Base-by-base conservation (phyloP, 2,888 invertebrate genomes). In the Xanthia togata region DNA sequence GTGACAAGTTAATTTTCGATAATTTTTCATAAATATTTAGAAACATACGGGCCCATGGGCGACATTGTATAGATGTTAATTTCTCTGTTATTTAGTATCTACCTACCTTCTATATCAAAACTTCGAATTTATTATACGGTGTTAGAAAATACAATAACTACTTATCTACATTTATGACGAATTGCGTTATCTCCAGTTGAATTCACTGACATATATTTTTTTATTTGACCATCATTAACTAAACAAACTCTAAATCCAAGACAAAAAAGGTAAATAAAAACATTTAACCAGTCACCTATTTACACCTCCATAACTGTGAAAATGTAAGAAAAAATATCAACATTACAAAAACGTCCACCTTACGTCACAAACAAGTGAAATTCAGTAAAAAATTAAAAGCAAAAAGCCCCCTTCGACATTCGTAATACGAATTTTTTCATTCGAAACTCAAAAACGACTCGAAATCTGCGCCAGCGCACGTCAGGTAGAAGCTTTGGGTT, bases 401-500 rank as follows among this genome's bases (percentile, higher is more conserved):
- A 95, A 95, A 95, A 95, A 94, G 93, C 92, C 93, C 94, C 95
- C 93, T 81, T 90, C 89, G 90, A 79, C 83, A 63, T 83, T 90
- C 69, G 79, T 81, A 85, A 90, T 90, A 90, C 89, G 90, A 90
- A 89, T 91, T 93, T 93, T 94, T 94, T 93, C 89, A 77, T 90
- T 92, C 85, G 68, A 91, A 91, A 90, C 85, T 93, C 87, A 91
- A 93, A 93, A 93, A 93, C 90, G 93, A 91, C 93, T 76, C 76
- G 89, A 93, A 95, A 91, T 95, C 96, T 96, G 96, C 96, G 96
- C 94, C 89, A 77, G 88, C 85, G 93, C 94, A 91, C 86, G 82
- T 87, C 96, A 96, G 96, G 96, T 96, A 96, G 93, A 92, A 88
- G 38, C 88, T 90, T 93, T 92, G 89, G 95, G 95, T 94, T 95